phyloP scores from a whole-genome alignment of 2,113 vertebrate species.

The Panthera tigris region DNA sequence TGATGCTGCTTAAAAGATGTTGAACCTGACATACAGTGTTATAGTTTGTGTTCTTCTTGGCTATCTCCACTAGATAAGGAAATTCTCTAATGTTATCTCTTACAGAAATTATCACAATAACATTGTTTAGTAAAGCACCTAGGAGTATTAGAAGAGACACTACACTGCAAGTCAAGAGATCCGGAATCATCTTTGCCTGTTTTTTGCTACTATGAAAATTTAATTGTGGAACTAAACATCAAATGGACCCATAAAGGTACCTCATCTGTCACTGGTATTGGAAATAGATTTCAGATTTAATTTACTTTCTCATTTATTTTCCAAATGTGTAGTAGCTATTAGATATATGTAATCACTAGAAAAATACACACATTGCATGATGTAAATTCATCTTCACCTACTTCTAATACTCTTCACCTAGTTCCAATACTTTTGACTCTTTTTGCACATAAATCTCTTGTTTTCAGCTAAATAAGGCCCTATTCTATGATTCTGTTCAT shows the following conservation, averaged over 20 bases:
- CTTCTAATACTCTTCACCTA: background rate
- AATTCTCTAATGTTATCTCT: background rate
- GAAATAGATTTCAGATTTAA: background rate
- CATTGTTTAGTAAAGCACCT: background rate
- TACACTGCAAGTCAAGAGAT: background rate
- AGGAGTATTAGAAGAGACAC: background rate
- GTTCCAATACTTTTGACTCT: background rate
- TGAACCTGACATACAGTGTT: background rate
- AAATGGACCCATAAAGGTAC: background rate
- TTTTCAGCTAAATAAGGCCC: background rate
- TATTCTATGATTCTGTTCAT: background rate
- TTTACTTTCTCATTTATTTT: background rate
- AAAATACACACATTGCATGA: background rate
- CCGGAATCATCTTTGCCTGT: background rate
- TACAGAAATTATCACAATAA: background rate
- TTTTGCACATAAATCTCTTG: background rate
- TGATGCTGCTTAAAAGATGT: background rate
- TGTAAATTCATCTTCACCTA: background rate
- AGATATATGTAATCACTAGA: background rate
- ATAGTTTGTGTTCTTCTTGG: background rate
- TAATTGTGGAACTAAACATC: background rate
- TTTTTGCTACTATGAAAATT: background rate
- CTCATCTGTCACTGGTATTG: background rate
- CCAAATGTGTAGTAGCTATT: background rate
- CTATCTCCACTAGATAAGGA: background rate